These are phyloP conservation scores for Cheilosia scutellata DNA, from an alignment of 2,888 invertebrate species.

Conservation along the genomic window DNA sequence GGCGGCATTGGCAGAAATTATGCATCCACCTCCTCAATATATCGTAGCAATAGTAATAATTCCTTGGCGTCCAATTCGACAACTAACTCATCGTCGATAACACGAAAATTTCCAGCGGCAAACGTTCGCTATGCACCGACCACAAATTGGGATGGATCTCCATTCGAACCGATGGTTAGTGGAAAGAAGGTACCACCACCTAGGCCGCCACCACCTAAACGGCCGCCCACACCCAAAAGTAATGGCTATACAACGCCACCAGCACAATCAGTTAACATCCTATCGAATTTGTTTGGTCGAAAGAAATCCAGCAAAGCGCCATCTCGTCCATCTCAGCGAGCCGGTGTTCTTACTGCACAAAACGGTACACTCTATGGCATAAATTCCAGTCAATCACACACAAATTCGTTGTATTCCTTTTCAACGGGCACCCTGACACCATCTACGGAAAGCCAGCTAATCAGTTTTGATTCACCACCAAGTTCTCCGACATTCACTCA, in stretches of 20 bases:
- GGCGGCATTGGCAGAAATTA: constrained; percentile 58
- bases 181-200: constrained; percentile 83
- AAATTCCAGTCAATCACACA: constrained; percentile 51
- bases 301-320: constrained; percentile 79
- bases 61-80: constrained; percentile 61
- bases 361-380: constrained; percentile 33
- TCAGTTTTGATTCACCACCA: constrained; percentile 89
- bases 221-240: constrained; percentile 78
- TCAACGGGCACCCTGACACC: constrained; percentile 14
- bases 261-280: constrained; percentile 80
- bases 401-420: constrained; percentile 66
- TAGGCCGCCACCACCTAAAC: constrained; percentile 83
- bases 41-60: constrained; percentile 76
- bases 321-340: constrained; percentile 42
- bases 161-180: constrained; percentile 79
- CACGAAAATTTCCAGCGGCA: constrained; percentile 82
- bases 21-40: constrained; percentile 65
- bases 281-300: constrained; percentile 82
- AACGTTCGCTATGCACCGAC: constrained; percentile 81
- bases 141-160: constrained; percentile 83
- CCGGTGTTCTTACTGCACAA: constrained; percentile 26
- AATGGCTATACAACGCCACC: constrained; percentile 77
- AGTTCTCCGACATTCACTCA: constrained; percentile 91
- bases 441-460: constrained; percentile 84
- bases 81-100: constrained; percentile 78